These are phyloP conservation scores for Gryon sp. DNA, from an alignment of 1,140 invertebrate species.

Conservation along the genomic window DNA sequence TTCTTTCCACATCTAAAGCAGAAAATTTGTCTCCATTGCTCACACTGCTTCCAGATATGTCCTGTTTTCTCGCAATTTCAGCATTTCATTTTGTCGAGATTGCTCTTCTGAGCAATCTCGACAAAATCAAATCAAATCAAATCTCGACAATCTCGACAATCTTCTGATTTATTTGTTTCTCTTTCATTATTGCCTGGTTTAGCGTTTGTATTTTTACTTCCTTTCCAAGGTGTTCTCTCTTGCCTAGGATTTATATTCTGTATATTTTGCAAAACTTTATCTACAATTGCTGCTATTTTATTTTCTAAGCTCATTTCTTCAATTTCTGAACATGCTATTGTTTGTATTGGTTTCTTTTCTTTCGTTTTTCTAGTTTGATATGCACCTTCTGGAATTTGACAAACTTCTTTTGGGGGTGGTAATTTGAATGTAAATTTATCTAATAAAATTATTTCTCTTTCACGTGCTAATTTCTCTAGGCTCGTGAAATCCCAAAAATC, in stretches of 20 bases:
- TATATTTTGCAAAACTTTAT: too few relatives aligned
- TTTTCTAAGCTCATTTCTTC: too few relatives aligned
- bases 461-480: slow-evolving; percentile 1
- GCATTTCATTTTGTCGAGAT: not conserved
- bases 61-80: slow-evolving; percentile 2
- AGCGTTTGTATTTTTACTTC: too few relatives aligned
- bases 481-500: too few relatives aligned
- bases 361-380: not conserved
- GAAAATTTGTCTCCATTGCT: not conserved
- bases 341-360: not conserved
- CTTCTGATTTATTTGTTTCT: too few relatives aligned
- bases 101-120: too few relatives aligned
- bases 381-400: slow-evolving; percentile 3
- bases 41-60: not conserved
- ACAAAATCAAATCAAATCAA: too few relatives aligned
- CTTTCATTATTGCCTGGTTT: too few relatives aligned
- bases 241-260: too few relatives aligned
- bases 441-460: not conserved
- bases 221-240: too few relatives aligned
- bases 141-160: too few relatives aligned
- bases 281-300: not conserved
- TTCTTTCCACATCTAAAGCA: slow-evolving; percentile 4
- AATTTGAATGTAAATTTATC: not conserved
- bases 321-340: too few relatives aligned
- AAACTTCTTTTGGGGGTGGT: slow-evolving; percentile 2